These are phyloP conservation scores for Andrena marginata DNA, from an alignment of 2,888 invertebrate genomes.

Conservation along the genomic window DNA sequence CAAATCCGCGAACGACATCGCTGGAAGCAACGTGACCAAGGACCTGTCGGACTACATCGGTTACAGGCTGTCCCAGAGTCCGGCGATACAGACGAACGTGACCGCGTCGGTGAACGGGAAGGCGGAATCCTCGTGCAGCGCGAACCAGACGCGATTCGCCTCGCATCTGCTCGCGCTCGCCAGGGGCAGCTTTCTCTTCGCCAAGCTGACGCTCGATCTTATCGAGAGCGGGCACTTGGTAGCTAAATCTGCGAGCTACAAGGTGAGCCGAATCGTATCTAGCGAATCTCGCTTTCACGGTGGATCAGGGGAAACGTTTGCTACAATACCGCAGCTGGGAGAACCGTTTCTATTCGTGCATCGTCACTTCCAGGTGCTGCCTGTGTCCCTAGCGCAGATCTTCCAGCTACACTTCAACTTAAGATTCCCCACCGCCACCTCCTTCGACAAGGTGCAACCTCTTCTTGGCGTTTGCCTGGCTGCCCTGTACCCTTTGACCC, in stretches of 20 bases:
- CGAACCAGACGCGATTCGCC: slow-evolving; percentile 92
- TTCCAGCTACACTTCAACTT: slow-evolving; percentile 96
- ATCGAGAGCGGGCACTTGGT: slow-evolving; percentile 96
- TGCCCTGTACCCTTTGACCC: slow-evolving; percentile 95
- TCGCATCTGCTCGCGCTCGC: slow-evolving; percentile 93
- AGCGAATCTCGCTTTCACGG: slow-evolving; percentile 16
- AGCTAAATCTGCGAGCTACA: slow-evolving; percentile 96
- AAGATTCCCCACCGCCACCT: slow-evolving; percentile 94
- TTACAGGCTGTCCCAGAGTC: slow-evolving; percentile 92
- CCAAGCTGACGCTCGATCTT: slow-evolving; percentile 96
- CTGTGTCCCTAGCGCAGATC: slow-evolving; percentile 95
- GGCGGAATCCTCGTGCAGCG: slow-evolving; percentile 86
- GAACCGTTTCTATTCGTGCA: too few species aligned
- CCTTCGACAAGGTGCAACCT: slow-evolving; percentile 95
- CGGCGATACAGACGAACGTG: slow-evolving; percentile 94
- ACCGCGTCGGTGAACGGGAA: slow-evolving; percentile 89
- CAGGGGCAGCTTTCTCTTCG: slow-evolving; percentile 96
- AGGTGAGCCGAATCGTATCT: slow-evolving; percentile 85
- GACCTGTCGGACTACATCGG: slow-evolving; percentile 96
- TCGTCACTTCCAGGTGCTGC: slow-evolving; percentile 87
- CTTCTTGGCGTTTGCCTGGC: slow-evolving; percentile 96
- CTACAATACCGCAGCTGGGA: too few species aligned
- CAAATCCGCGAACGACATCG: slow-evolving; percentile 88
- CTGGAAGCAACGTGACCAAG: slow-evolving; percentile 89
- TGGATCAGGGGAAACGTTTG: neutral